Percentiles rank a stretch among this genome's conserved stretches.
These are phyloP conservation scores for Mystacornis crossleyi DNA, from an alignment of 2,113 vertebrate genomes.

Conservation along the genomic window DNA sequence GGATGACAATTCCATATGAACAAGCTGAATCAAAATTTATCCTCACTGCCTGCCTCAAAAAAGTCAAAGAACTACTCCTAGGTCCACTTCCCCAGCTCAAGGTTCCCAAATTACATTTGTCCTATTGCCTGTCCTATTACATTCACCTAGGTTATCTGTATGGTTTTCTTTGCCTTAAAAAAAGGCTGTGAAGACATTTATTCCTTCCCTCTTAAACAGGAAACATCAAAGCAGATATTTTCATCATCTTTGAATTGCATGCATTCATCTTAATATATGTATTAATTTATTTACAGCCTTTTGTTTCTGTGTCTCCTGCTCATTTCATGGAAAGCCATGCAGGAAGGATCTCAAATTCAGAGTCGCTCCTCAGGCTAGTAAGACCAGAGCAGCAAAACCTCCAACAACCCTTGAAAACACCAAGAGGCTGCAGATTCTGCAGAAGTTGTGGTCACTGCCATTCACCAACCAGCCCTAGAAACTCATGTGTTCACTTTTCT, in stretches of 20 bases:
- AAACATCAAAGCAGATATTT: background rate
- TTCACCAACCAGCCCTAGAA: background rate
- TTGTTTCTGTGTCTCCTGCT: background rate
- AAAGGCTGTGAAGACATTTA: background rate
- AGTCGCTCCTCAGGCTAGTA: background rate
- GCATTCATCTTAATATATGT: background rate
- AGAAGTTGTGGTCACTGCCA: background rate
- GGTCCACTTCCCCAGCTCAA: background rate
- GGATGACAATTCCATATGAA: background rate
- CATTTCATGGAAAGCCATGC: background rate
- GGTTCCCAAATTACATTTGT: background rate
- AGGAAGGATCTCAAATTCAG: background rate
- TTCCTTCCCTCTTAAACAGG: background rate
- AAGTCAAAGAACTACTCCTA: background rate
- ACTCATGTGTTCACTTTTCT: background rate
- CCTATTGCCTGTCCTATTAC: background rate
- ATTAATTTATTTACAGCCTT: background rate
- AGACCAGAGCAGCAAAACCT: background rate
- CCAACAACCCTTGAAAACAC: background rate
- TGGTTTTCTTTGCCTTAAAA: background rate
- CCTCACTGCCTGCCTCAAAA: background rate
- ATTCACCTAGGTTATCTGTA: background rate
- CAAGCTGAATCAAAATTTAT: background rate
- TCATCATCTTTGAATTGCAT: background rate
- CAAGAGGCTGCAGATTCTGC: background rate